Percentiles rank a stretch among this genome's conserved stretches.
phyloP scores from a whole-genome alignment of 2,113 vertebrate species.

The Melanocharis versteri region DNA sequence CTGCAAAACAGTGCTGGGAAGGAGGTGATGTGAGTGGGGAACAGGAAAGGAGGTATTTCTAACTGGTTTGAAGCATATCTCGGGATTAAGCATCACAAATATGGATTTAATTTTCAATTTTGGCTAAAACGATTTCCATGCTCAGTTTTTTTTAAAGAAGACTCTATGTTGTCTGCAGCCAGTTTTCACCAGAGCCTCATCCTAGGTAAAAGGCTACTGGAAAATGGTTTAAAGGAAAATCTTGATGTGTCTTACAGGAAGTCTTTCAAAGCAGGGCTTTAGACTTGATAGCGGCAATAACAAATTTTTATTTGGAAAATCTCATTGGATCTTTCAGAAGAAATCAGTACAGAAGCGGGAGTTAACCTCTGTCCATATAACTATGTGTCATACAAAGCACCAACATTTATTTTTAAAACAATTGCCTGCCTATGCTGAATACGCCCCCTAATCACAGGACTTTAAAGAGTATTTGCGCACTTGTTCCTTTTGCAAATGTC shows the following conservation, averaged over 20 bases:
- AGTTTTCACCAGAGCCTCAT: background rate
- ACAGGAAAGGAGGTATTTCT: background rate
- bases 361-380: background rate
- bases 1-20: background rate
- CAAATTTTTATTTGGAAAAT: background rate
- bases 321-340: background rate
- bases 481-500: constrained; percentile 24
- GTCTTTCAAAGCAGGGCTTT: background rate
- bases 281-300: background rate
- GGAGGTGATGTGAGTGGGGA: background rate
- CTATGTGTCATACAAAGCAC: background rate
- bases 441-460: background rate
- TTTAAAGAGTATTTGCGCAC: background rate
- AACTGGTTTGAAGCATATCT: background rate
- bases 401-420: background rate
- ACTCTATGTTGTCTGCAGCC: background rate
- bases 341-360: background rate
- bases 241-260: background rate
- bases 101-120: background rate
- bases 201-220: background rate
- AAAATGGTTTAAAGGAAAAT: background rate
- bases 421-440: background rate
- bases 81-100: background rate
- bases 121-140: background rate
- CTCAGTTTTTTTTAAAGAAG: background rate